Conservation (phyloP, 2,113 vertebrate species). For the Xyliphius kryptos region DNA sequence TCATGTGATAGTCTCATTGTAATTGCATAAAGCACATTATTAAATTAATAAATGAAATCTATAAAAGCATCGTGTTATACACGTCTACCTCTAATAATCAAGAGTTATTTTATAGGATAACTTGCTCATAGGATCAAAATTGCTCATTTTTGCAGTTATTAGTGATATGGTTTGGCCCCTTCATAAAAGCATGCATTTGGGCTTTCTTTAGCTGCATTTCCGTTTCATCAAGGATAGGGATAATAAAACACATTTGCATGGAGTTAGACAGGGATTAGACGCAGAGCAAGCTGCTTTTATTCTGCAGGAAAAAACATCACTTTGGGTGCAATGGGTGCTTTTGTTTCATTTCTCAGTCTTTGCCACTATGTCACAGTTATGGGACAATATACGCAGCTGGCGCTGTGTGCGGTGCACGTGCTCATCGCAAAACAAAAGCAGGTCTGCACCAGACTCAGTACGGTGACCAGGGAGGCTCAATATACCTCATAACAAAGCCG, state of each 20-base stretch:
- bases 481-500: slow-evolving; percentile 30
- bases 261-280: slow-evolving; percentile 10
- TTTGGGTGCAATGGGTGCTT: not conserved
- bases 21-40: too few relatives aligned
- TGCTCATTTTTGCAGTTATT: too few relatives aligned
- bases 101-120: too few relatives aligned
- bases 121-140: too few relatives aligned
- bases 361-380: slow-evolving; percentile 21
- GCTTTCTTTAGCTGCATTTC: too few relatives aligned
- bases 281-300: not conserved
- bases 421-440: slow-evolving; percentile 15
- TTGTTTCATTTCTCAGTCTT: slow-evolving; percentile 14
- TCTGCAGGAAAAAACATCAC: not conserved
- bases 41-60: too few relatives aligned
- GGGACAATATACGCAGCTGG: slow-evolving; percentile 24
- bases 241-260: slow-evolving; percentile 8
- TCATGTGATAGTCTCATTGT: too few relatives aligned
- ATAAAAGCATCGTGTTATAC: too few relatives aligned
- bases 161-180: too few relatives aligned
- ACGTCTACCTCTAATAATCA: too few relatives aligned
- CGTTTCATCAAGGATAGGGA: not conserved
- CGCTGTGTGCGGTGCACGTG: slow-evolving; percentile 19
- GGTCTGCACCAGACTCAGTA: slow-evolving; percentile 2
- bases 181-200: too few relatives aligned
- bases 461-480: slow-evolving; percentile 20